Percentiles rank a stretch among this genome's conserved stretches.
phyloP scores from a whole-genome alignment of 2,888 invertebrate genomes.

The Lasioglossum vierecki region DNA sequence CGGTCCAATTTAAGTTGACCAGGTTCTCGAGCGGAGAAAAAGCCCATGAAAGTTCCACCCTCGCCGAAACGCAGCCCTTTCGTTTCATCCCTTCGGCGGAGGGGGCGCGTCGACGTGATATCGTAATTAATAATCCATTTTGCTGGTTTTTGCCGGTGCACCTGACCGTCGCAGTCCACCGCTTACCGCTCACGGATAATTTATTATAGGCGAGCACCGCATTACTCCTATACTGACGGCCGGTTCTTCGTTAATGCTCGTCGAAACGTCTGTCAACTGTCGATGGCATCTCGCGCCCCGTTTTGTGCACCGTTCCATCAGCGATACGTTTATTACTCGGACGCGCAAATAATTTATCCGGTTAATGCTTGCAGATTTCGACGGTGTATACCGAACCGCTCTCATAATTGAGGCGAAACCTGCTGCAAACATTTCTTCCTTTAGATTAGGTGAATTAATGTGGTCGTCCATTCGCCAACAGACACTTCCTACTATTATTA shows the following conservation, averaged over 20 bases:
- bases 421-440: background rate
- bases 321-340: background rate
- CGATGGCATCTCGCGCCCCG: slow-evolving; percentile 26
- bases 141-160: slow-evolving; percentile 69
- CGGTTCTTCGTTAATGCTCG: slow-evolving; percentile 57
- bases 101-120: slow-evolving; percentile 56
- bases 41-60: slow-evolving; percentile 26
- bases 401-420: slow-evolving; percentile 1
- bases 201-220: slow-evolving; percentile 76
- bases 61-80: slow-evolving; percentile 22
- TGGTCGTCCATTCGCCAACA: background rate
- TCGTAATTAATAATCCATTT: slow-evolving; percentile 82
- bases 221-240: slow-evolving; percentile 67
- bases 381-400: background rate
- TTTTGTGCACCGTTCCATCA: slow-evolving; percentile 8
- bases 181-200: slow-evolving; percentile 72
- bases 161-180: slow-evolving; percentile 70
- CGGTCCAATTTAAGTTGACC: background rate
- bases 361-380: slow-evolving; percentile 3
- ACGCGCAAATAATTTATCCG: slow-evolving; percentile 11
- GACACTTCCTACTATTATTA: background rate
- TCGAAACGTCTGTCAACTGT: slow-evolving; percentile 59
- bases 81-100: slow-evolving; percentile 10
- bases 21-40: background rate
- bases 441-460: slow-evolving; percentile 1